These are phyloP conservation scores for Eonycteris spelaea DNA, from an alignment of 2,113 vertebrate species.

Conservation along the genomic window DNA sequence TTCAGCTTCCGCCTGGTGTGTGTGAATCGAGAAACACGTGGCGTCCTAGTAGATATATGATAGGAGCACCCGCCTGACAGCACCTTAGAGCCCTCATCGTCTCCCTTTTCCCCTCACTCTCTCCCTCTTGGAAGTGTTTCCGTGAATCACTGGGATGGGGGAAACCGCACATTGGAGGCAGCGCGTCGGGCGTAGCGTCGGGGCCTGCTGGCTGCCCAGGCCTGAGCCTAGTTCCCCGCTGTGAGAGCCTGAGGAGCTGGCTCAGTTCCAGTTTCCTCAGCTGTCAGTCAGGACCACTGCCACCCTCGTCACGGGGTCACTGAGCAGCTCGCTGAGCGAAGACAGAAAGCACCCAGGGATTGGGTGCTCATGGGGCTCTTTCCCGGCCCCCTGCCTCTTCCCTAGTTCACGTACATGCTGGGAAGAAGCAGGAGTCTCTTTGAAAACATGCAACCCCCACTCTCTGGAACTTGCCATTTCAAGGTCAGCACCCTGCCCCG, in stretches of 20 bases:
- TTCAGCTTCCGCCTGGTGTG: neutral
- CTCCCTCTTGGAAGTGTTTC: neutral
- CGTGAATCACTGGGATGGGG: neutral
- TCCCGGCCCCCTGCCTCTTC: neutral
- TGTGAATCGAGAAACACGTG: neutral
- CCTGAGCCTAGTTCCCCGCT: neutral
- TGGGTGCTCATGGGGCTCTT: rapidly evolving
- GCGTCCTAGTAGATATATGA: neutral
- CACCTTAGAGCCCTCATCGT: constrained; percentile 10
- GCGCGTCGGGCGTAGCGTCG: rapidly evolving
- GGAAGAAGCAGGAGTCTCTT: neutral
- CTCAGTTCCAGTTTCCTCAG: neutral
- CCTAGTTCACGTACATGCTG: neutral
- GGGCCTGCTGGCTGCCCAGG: neutral
- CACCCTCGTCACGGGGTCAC: neutral
- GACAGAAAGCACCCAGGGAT: neutral
- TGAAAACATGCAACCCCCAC: neutral
- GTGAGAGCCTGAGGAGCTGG: neutral
- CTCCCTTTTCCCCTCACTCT: constrained; percentile 21
- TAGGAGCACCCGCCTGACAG: neutral
- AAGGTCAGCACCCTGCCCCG: neutral
- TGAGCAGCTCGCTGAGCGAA: neutral
- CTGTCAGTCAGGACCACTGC: neutral
- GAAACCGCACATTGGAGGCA: neutral
- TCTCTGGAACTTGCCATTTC: neutral